These are phyloP conservation scores for Euplexia lucipara DNA, from an alignment of 2,888 invertebrate species.

Conservation along the genomic window DNA sequence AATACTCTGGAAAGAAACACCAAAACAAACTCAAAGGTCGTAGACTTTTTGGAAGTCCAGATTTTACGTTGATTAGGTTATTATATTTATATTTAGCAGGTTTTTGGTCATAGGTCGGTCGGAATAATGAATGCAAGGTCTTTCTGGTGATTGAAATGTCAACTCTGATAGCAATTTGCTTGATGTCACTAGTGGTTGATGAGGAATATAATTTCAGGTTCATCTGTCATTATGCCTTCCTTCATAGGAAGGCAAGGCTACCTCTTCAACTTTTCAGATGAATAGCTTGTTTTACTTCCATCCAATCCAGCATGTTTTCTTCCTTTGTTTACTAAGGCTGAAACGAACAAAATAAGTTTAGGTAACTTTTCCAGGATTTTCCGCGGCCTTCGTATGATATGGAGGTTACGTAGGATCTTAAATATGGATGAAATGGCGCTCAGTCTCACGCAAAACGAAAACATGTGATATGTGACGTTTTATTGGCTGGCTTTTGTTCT, in stretches of 20 bases:
- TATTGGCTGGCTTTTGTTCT: conserved; percentile 6
- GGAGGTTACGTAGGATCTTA: conserved; percentile 24
- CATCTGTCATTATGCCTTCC: background rate
- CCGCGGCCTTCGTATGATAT: conserved; percentile 17
- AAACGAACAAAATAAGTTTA: conserved; percentile 14
- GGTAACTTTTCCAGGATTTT: conserved; percentile 16
- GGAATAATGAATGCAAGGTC: background rate
- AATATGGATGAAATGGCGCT: conserved; percentile 44
- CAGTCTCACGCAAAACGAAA: conserved; percentile 28
- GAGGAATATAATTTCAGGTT: background rate
- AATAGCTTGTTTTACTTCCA: conserved; percentile 1
- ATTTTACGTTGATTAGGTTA: no score
- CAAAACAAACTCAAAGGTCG: no score
- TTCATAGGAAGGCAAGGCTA: background rate
- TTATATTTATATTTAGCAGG: no score
- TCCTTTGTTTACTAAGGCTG: background rate
- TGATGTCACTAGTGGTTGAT: background rate
- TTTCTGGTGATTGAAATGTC: background rate
- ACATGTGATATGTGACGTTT: conserved; percentile 27
- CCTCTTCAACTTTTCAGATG: background rate
- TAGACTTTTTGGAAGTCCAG: no score
- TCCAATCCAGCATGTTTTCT: background rate
- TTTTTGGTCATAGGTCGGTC: no score
- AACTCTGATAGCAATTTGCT: background rate
- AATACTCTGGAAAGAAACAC: no score